phyloP scores from a whole-genome alignment of 2,888 invertebrate genomes.

The Monopis laevigella region DNA sequence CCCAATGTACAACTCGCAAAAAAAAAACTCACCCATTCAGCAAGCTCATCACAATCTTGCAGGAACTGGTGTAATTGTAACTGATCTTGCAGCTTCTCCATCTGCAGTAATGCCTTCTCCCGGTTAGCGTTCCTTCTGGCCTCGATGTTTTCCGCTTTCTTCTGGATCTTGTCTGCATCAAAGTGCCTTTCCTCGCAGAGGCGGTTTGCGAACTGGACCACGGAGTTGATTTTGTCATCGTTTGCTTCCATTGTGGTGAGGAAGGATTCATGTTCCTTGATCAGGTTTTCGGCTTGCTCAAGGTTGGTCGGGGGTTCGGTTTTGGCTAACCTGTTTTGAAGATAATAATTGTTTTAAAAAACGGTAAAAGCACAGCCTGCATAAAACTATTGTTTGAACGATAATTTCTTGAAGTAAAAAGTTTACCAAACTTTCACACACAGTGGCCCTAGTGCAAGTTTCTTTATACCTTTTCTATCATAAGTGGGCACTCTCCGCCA shows the following conservation, averaged over 20 bases:
- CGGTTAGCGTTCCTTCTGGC: constrained; percentile 90
- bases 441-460: too few relatives aligned
- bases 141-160: constrained; percentile 94
- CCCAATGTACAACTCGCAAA: too few relatives aligned
- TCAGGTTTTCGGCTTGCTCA: constrained; percentile 96
- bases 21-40: constrained; percentile 99
- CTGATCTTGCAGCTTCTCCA: constrained; percentile 94
- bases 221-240: constrained; percentile 98
- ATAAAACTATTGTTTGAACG: background rate
- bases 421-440: too few relatives aligned
- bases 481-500: too few relatives aligned
- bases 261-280: constrained; percentile 98
- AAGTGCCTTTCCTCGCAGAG: constrained; percentile 94
- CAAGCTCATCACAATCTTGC: constrained; percentile 94
- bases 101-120: constrained; percentile 88
- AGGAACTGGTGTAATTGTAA: constrained; percentile 95
- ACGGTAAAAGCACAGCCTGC: background rate
- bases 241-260: constrained; percentile 99
- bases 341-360: background rate
- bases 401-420: too few relatives aligned
- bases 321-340: constrained; percentile 76
- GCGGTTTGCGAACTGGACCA: constrained; percentile 93
- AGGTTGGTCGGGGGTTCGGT: constrained; percentile 95
- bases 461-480: too few relatives aligned
- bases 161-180: constrained; percentile 95